Evolutionary conservation across 2,113 vertebrate species (phyloP), one percentile per base, ranked within the genome.

Genomic region (Epinephelus fuscoguttatus): DNA sequence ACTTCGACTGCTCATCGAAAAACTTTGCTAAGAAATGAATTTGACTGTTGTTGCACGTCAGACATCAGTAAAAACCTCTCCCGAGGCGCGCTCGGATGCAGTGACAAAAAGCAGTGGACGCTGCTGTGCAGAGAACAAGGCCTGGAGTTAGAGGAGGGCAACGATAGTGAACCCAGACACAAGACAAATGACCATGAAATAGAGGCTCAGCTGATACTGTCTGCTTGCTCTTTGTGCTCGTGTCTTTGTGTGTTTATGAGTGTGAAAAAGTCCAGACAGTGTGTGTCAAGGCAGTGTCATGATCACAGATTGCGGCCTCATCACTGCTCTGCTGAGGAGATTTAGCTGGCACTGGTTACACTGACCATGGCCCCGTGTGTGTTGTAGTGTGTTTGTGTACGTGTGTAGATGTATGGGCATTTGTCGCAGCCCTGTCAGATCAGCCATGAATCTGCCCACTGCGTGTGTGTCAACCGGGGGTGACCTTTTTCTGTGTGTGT

Each of bases 221-320:
- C 67, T 2, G 63, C 47, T 27, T 45, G 40, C 45, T 75, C 62
- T 75, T n/a, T 83, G 62, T 76, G 53, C 57, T 23, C 37, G 55
- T 64, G 23, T 77, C 50, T 77, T 25, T 85, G 56, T 78, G 37
- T 56, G 62, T 75, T 1, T 60, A 30, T 80, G 62, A 68, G 71
- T 87, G 74, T 70, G 79, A 56, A 74, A 57, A 77, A 53, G 63
- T 81, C 84, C 85, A 91, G 83, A 88, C 79, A 90, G 84, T 75
- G 66, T n/a, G 53, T 89, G 86, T 92, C 83, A 72, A 80, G 78
- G 78, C 88, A 30, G 88, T 90, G 89, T 90, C 88, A 91, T 18
- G 50, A 92, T 90, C 87, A 87, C 88, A 94, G 86, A 89, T 81
- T 92, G 89, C 49, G 76, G 82, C 78, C 84, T 75, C 69, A 59